These are phyloP conservation scores for Ophioninae sp. DNA, from an alignment of 2,888 invertebrate species.

Conservation along the genomic window DNA sequence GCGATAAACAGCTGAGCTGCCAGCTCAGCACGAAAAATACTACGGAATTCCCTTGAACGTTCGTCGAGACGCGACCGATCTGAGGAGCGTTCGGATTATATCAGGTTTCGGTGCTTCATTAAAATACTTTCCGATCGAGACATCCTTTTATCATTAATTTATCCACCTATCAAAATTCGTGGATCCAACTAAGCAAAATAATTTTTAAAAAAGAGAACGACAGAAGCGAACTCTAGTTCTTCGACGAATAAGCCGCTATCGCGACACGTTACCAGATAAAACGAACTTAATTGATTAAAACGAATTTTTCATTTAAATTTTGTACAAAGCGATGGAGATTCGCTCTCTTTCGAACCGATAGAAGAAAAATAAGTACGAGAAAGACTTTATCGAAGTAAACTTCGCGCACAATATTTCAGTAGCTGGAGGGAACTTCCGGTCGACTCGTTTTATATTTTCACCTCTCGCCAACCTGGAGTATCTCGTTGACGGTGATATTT, in stretches of 20 bases:
- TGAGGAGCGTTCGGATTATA: neutral
- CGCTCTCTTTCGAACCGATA: neutral
- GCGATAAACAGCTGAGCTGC: neutral
- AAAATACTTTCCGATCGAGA: too few species aligned
- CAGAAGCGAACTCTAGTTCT: neutral
- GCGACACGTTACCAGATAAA: neutral
- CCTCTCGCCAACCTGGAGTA: slow-evolving; percentile 40
- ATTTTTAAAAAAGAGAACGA: neutral
- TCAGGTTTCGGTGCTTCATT: too few species aligned
- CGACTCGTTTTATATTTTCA: neutral
- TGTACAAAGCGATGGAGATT: neutral
- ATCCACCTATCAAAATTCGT: neutral
- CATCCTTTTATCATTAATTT: too few species aligned
- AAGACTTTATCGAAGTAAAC: neutral
- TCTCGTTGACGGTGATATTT: slow-evolving; percentile 47
- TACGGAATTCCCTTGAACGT: neutral
- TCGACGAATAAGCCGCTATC: neutral
- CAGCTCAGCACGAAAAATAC: neutral
- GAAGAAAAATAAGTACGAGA: neutral
- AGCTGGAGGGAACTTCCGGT: slow-evolving; percentile 13
- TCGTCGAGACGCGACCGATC: neutral
- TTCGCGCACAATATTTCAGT: neutral
- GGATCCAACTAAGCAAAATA: neutral
- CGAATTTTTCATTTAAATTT: neutral
- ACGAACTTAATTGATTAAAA: neutral